Evolutionary conservation across 2,113 vertebrate species (phyloP).

Genomic region (Megaleporinus macrocephalus): DNA sequence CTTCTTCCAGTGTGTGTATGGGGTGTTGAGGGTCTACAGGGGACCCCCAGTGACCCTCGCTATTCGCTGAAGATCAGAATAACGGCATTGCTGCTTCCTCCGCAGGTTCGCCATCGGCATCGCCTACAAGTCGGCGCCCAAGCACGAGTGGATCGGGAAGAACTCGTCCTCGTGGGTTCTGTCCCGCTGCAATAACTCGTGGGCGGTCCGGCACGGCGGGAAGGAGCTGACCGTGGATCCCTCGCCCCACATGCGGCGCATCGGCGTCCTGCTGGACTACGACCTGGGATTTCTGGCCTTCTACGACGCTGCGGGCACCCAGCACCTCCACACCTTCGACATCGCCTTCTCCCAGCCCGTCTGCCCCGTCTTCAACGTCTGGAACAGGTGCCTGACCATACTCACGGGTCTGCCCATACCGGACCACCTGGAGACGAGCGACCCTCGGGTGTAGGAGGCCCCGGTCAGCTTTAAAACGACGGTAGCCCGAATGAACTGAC

Average conservation of each 20-base stretch:
- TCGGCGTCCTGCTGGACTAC: conserved; percentile 95
- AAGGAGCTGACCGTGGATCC: conserved; percentile 93
- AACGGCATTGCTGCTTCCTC: conserved; percentile 18
- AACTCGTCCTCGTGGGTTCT: conserved; percentile 94
- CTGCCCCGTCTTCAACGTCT: conserved; percentile 95
- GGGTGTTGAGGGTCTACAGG: no score
- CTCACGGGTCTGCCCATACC: conserved; percentile 96
- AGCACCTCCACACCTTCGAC: conserved; percentile 93
- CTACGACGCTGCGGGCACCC: conserved; percentile 91
- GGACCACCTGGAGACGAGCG: conserved; percentile 89
- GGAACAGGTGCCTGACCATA: conserved; percentile 95
- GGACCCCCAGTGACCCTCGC: no score
- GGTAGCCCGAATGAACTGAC: no score
- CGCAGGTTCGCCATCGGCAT: conserved; percentile 94
- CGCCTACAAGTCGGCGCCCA: conserved; percentile 93
- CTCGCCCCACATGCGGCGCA: conserved; percentile 86
- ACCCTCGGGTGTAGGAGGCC: conserved; percentile 81
- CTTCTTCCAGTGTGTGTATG: no score
- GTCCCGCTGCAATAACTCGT: conserved; percentile 92
- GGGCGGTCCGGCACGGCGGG: conserved; percentile 92
- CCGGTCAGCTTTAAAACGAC: neutral
- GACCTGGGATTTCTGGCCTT: conserved; percentile 92
- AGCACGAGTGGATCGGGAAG: conserved; percentile 97
- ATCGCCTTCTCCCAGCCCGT: conserved; percentile 91
- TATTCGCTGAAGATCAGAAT: neutral